Base-by-base conservation (phyloP, 2,113 vertebrate species). In the Corydoras maculifer region DNA sequence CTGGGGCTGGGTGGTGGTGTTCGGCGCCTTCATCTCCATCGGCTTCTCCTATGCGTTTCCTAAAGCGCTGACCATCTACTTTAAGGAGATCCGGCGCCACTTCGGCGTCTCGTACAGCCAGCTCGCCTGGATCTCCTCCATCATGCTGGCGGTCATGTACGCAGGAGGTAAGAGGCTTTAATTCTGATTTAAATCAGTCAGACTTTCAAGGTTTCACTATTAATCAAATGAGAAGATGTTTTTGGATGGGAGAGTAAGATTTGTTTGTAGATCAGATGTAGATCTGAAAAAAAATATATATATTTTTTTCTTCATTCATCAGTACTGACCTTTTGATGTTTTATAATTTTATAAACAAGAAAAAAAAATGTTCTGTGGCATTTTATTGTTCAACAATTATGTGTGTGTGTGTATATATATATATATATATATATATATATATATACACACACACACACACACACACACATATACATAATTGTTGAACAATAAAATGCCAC, bases 1-100 rank as follows among this genome's bases (percentile, higher is more conserved):
- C 10, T 91, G 90, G 89, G 94, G 88, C 0, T 92, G 90, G 89
- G 71, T 78, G 25, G 89, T 92, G 66, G 87, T 91, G n/a, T 35
- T 88, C 0, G 90, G 87, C 0, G 85, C 91, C 25, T 91, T 94
- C 68, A 48, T 92, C 13, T 86, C 91, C 66, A 88, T 92, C 5
- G 91, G 91, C 74, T 92, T 95, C 25, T 90, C 91, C 0, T 92
- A 92, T 2, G 82, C 90, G 51, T 93, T 91, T n/a, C 86, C 89
- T 43, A 94, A 94, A 88, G 84, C 80, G 54, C 57, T 92, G 35
- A 89, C 90, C 67, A 88, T 89, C 76, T 93, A 92, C 86, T 94
- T 83, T 83, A 90, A 88, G 78, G 88, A 92, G 67, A 92, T 94
- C 79, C 89, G 93, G 77, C 81, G 82, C 63, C 89, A 92, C 75